Evolutionary conservation across 2,888 invertebrate species (phyloP), one percentile per base, ranked within the genome.

Genomic region (Leucophora obtusa): DNA sequence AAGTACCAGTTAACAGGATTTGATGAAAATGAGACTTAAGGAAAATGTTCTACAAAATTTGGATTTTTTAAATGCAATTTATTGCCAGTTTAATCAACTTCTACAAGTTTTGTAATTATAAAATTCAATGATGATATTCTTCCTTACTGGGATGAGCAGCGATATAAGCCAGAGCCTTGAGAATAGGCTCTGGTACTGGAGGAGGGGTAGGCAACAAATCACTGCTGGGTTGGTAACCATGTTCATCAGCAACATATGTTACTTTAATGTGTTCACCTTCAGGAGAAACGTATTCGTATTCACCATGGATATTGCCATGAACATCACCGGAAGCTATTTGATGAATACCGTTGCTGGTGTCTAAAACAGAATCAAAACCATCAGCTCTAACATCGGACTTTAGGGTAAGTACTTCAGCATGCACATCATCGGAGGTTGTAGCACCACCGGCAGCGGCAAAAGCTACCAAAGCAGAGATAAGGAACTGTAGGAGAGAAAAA

Each of bases 141-240:
- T 80, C 82, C 54, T 84, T 76, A 4, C 84, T 90, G 53, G 89
- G 86, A 83, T 92, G 91, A 54, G 88, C 87, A 83, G 86, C 89
- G 84, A 87, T 92, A 90, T 90, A 93, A 84, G 92, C 91, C 28
- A 93, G 84, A 14, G 85, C 72, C 53, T 82, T 83, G 7, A 83
- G 18, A 63, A 86, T 86, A 17, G 79, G 82, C 6, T 65, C 83
- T 60, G 86, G 86, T 5, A 83, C 71, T 82, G 85, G 85, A 59
- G 83, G 86, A 21, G 85, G 70, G 9, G 83, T 83, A 62, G 87
- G 85, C 51, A 83, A 33, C 7, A 82, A 24, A 8, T 79, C 82
- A 54, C 86, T 74, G n/a, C 21, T 21, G 43, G 87, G 86, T 65
- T 86, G 85, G 62, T 83, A 86, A 21, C 89, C 89, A 47, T 87